phyloP scores from a whole-genome alignment of 2,888 invertebrate species.

The Habrosyne pyritoides region DNA sequence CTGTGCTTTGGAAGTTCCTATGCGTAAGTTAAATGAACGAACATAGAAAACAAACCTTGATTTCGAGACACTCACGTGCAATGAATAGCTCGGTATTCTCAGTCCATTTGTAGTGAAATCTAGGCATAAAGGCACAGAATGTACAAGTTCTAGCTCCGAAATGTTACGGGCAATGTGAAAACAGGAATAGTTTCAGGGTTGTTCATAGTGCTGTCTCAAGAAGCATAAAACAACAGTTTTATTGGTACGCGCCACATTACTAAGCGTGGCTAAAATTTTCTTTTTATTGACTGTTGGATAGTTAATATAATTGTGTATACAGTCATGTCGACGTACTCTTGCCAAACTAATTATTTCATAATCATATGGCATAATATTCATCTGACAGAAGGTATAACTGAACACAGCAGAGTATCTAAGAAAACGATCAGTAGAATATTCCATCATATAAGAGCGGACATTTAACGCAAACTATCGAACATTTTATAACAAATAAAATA shows the following conservation, averaged over 20 bases:
- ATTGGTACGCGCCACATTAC: constrained; percentile 30
- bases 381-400: neutral
- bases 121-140: constrained; percentile 19
- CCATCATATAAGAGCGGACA: too few species aligned
- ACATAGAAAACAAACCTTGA: neutral
- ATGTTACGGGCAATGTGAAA: constrained; percentile 28
- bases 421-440: too few species aligned
- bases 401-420: too few species aligned
- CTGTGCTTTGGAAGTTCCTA: neutral
- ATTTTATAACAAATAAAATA: neutral
- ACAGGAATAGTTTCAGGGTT: constrained; percentile 33
- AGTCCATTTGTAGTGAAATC: constrained; percentile 1
- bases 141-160: constrained; percentile 28
- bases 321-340: neutral
- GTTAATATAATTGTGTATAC: constrained; percentile 6
- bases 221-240: constrained; percentile 44
- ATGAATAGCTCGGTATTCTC: neutral
- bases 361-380: neutral
- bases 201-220: constrained; percentile 32
- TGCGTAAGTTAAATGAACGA: neutral
- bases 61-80: neutral
- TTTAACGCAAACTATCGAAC: neutral
- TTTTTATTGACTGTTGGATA: constrained; percentile 33
- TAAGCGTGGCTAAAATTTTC: constrained; percentile 42
- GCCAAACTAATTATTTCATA: constrained; percentile 3